Base-by-base conservation (phyloP, 2,113 vertebrate species). In the Panurus biarmicus region DNA sequence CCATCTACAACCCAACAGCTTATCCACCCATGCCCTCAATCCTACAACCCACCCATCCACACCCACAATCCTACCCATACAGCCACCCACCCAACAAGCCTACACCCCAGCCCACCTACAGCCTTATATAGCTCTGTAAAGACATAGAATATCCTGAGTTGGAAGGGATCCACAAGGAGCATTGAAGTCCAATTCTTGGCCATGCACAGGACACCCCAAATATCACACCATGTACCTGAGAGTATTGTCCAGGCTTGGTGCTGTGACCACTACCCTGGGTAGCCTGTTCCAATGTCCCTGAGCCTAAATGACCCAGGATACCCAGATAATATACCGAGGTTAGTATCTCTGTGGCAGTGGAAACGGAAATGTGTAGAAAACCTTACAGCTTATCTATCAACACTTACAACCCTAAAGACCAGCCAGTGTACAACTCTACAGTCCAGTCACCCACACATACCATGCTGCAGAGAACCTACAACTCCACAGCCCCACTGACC, bases 391-490 rank as follows among this genome's bases (percentile, higher is more conserved):
- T 47, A 31, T 35, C 14, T 31, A 29, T 28, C 3, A 2, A 50
- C 23, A 33, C 2, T 16, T 21, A 22, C 8, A 51, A 7, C 7
- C 8, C 16, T 26, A 11, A 40, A 82, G 47, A 40, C 21, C n/a
- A 77, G 35, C 10, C 57, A 54, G 10, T 19, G 33, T 33, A 35
- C 56, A 70, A 3, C 10, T 29, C 28, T 51, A 13, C 17, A 48
- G 50, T 69, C 36, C 6, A 0, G 7, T 24, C 26, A 51, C 9
- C 24, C 40, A 65, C 17, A 67, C 28, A 18, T 36, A 21, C 20
- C 9, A 17, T 0, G 0, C 38, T 53, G 47, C 35, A 47, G 58
- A 69, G 50, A 56, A 44, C 36, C 31, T 54, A 26, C 5, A 5
- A 25, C 10, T 33, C 14, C 58, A 42, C 11, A 70, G 38, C 25